Percentiles rank a stretch among this genome's conserved stretches.
These are phyloP conservation scores for Scaptomyza parva DNA, from an alignment of 2,888 invertebrate genomes.

Conservation along the genomic window DNA sequence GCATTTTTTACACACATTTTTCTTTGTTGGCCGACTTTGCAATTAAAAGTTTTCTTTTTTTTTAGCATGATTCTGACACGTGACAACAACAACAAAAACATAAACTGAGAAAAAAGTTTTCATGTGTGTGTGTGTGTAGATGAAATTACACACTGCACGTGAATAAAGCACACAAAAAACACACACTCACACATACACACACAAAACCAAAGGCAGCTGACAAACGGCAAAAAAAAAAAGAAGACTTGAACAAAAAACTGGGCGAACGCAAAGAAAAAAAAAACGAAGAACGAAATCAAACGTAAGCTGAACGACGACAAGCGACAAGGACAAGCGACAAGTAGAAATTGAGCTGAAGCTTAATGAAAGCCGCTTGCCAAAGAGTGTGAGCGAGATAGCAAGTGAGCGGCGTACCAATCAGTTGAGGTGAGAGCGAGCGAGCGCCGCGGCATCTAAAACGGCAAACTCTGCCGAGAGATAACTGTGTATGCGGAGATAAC, in stretches of 20 bases:
- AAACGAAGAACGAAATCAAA: conserved; percentile 12
- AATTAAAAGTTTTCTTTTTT: conserved; percentile 57
- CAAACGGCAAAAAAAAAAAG: conserved; percentile 16
- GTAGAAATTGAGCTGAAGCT: conserved; percentile 64
- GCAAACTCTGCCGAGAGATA: neutral
- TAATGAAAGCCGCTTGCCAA: conserved; percentile 56
- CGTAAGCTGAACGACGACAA: conserved; percentile 46
- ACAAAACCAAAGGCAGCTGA: conserved; percentile 17
- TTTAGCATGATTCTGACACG: conserved; percentile 59
- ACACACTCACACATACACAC: conserved; percentile 3
- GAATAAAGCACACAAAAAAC: no score
- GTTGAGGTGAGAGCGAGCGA: neutral
- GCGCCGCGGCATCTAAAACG: neutral
- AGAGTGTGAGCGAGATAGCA: conserved; percentile 1
- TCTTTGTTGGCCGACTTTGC: conserved; percentile 55
- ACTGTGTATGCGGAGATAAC: no score
- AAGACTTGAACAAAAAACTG: conserved; percentile 1
- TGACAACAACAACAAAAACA: conserved; percentile 44
- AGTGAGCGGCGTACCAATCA: neutral
- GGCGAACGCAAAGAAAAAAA: conserved; percentile 8
- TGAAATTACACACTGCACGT: conserved; percentile 56
- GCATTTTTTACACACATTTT: conserved; percentile 20
- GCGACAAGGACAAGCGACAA: conserved; percentile 56
- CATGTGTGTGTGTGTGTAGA: conserved; percentile 29
- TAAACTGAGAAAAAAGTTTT: conserved; percentile 32